Base-by-base conservation (phyloP, 2,797 vertebrate genomes). In the Eurystomus glaucurus region DNA sequence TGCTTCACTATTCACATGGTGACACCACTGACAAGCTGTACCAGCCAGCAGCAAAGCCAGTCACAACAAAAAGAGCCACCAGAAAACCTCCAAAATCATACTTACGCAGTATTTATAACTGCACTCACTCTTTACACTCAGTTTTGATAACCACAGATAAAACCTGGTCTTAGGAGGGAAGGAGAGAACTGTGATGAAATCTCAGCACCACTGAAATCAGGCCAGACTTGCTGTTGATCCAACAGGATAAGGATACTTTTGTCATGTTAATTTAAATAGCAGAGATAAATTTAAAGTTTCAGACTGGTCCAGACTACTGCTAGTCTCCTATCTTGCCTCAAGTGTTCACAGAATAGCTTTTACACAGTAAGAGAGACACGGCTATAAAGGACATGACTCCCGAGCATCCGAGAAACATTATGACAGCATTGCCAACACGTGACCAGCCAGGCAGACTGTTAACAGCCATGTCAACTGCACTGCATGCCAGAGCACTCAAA, bases 71-170 rank as follows among this genome's bases (percentile, higher is more conserved):
- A 23, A 19, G 11, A 55, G 17, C 18, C 45, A 37, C 20, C 74
- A 65, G 46, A 50, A 64, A 61, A 2, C 0, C 58, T 55, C 0
- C 0, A 52, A 50, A 64, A 9, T 57, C 13, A 3, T 3, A 18
- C 29, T 33, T 28, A 14, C 2, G 16, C 50, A 33, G 41, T 37
- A 15, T 21, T 29, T 57, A 37, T 20, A 55, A 41, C 10, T 12
- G 16, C 43, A 17, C 3, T 41, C 1, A 0, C 29, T 22, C 29
- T 26, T 41, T 41, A 41, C 41, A 41, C 41, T 15, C 20, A 12
- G 43, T 18, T 89, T 35, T 20, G 35, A 78, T 19, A 33, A 29
- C 3, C 39, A 25, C 43, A 6, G 4, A 7, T 31, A n/a, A 80
- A 60, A 50, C 6, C 28, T 39, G 41, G n/a, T 33, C 10, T 18